Conservation (phyloP, 1,140 invertebrate genomes). For the Tetraneura akinire region DNA sequence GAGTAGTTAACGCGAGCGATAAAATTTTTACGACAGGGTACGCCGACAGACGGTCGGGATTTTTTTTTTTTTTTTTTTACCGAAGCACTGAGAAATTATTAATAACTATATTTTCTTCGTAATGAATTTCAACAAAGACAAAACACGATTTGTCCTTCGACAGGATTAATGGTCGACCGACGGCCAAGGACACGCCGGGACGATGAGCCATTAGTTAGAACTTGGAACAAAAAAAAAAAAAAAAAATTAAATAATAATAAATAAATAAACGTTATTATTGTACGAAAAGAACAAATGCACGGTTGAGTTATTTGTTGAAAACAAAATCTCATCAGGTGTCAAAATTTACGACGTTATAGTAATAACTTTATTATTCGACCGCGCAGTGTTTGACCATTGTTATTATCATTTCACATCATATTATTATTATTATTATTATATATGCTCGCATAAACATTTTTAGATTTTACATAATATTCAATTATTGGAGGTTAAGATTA, state of each 20-base stretch:
- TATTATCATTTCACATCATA: no score
- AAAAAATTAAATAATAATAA: background rate
- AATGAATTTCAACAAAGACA: conserved; percentile 22
- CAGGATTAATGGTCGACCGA: conserved; percentile 20
- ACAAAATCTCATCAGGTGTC: background rate
- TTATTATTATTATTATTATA: no score
- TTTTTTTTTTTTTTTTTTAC: background rate
- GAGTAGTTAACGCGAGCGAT: background rate
- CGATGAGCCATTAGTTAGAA: background rate
- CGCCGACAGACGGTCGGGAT: background rate
- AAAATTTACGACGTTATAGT: no score
- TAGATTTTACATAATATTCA: no score
- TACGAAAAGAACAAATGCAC: no score
- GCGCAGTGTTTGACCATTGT: no score
- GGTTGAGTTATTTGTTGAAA: background rate
- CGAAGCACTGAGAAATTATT: background rate
- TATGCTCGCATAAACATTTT: no score
- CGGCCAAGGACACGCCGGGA: conserved; percentile 1
- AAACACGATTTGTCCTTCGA: conserved; percentile 30
- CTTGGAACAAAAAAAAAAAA: no score
- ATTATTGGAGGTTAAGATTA: no score
- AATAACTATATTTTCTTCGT: background rate
- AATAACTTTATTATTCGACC: no score
- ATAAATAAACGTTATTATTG: no score
- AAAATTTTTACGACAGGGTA: conserved; percentile 35